phyloP scores from a whole-genome alignment of 2,888 invertebrate species.

The Noctuana brunneofusca region DNA sequence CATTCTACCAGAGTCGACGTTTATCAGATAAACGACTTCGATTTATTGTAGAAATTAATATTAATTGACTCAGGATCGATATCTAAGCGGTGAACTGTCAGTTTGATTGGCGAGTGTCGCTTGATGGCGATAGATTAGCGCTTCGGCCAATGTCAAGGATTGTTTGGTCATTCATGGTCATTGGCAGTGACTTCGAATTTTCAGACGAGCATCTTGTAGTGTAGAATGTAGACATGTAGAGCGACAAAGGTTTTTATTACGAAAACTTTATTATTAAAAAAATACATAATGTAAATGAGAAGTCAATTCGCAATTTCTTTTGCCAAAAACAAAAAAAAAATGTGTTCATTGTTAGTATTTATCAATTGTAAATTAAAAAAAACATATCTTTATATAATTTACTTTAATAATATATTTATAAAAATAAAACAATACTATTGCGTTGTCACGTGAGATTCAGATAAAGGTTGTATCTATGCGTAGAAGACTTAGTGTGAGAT shows the following conservation, averaged over 20 bases:
- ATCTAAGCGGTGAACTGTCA: conserved; percentile 4
- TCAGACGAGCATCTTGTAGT: background rate
- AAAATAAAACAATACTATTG: too few relatives aligned
- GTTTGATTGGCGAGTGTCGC: conserved; percentile 17
- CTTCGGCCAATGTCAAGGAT: conserved; percentile 21
- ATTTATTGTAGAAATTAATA: conserved; percentile 13
- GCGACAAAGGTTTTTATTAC: background rate
- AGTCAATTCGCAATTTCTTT: too few relatives aligned
- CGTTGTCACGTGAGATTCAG: background rate
- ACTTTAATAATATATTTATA: too few relatives aligned
- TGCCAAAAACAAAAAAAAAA: too few relatives aligned
- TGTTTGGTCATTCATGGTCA: too few relatives aligned
- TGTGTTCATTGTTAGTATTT: too few relatives aligned
- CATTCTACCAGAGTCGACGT: background rate
- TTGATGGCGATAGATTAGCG: conserved; percentile 14
- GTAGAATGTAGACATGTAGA: too few relatives aligned
- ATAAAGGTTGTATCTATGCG: too few relatives aligned
- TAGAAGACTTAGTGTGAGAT: background rate
- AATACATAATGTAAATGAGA: too few relatives aligned
- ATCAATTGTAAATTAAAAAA: too few relatives aligned
- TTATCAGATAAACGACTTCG: background rate
- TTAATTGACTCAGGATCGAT: conserved; percentile 4
- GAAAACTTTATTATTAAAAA: too few relatives aligned
- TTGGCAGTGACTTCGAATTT: background rate
- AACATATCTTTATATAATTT: too few relatives aligned